Evolutionary conservation across 2,888 invertebrate species (phyloP).

Genomic region (Odontocolon sp.): DNA sequence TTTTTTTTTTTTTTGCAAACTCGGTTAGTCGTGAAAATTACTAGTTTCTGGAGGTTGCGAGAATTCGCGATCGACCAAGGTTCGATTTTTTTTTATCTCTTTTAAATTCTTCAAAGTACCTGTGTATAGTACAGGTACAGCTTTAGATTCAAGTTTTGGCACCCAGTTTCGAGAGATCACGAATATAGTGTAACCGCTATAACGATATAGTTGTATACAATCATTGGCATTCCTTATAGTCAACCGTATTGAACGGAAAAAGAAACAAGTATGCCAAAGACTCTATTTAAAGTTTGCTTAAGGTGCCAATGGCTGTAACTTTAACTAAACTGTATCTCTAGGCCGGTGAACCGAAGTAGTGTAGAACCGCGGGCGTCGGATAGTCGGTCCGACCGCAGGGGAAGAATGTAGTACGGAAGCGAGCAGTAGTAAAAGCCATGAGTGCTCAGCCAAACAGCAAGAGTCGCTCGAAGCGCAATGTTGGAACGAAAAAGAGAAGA

Average conservation of each 20-base stretch:
- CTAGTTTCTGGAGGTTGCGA: background rate
- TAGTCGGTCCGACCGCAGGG: background rate
- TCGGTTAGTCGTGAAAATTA: background rate
- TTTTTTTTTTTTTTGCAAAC: constrained; percentile 1
- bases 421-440: background rate
- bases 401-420: background rate
- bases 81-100: background rate
- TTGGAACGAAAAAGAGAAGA: background rate
- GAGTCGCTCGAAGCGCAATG: no score
- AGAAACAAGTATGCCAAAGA: no score
- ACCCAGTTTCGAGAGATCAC: background rate
- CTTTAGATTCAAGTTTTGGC: background rate
- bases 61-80: no score
- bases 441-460: background rate
- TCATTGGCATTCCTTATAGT: no score
- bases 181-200: no score
- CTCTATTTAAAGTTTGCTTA: no score
- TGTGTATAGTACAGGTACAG: no score
- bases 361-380: background rate
- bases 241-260: no score
- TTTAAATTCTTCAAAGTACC: background rate
- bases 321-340: no score
- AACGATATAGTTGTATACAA: no score
- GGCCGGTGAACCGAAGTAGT: no score
- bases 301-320: no score